Conservation (phyloP, 2,113 vertebrate genomes). For the Stictonetta naevosa region DNA sequence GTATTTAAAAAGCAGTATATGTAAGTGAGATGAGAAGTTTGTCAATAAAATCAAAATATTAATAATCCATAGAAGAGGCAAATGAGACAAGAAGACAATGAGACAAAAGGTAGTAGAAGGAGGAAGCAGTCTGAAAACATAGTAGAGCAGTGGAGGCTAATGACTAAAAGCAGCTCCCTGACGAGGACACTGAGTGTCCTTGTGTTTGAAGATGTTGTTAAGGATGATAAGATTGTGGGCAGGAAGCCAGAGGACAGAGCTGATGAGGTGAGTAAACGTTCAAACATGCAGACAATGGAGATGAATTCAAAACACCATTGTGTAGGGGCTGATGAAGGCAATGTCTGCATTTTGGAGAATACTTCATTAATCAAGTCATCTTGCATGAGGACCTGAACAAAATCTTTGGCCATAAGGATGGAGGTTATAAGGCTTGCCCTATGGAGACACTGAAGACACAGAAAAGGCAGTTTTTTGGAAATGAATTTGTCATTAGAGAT, state of each 20-base stretch:
- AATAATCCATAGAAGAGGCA: not conserved
- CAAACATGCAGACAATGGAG: not conserved
- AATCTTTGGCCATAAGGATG: not conserved
- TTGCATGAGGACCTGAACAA: not conserved
- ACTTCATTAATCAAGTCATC: constrained; percentile 11
- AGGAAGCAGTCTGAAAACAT: not conserved
- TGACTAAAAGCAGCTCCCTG: not conserved
- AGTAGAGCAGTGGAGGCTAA: not conserved
- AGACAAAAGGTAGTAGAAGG: not conserved
- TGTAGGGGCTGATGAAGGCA: not conserved
- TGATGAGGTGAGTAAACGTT: not conserved
- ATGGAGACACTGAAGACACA: not conserved
- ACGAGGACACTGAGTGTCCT: not conserved
- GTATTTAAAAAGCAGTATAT: not conserved
- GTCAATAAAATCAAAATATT: not conserved
- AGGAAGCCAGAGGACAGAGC: not conserved
- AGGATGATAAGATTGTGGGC: not conserved
- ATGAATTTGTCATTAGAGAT: not conserved
- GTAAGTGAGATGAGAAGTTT: not conserved
- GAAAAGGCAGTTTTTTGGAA: not conserved
- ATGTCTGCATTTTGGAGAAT: not conserved
- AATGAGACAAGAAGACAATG: not conserved
- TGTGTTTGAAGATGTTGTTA: not conserved
- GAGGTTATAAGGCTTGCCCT: not conserved
- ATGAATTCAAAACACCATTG: not conserved